Conservation (phyloP, 1,140 invertebrate species). For the Lutraria rhynchaena region DNA sequence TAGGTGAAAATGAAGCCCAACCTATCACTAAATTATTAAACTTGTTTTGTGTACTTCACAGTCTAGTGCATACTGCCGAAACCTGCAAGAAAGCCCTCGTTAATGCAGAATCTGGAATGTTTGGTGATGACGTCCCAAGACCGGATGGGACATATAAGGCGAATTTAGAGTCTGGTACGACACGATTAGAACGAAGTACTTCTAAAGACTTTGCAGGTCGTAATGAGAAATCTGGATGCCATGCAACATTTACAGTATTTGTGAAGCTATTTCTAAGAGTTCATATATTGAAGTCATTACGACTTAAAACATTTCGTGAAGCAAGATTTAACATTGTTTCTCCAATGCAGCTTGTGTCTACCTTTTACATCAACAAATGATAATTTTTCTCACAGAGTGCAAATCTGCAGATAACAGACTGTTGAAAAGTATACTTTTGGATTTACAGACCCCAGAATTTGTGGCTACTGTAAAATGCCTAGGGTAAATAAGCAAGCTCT, state of each 20-base stretch:
- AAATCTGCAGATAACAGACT: neutral
- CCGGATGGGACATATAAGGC: neutral
- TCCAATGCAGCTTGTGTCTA: conserved; percentile 16
- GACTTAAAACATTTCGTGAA: conserved; percentile 14
- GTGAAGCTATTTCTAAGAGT: conserved; percentile 1
- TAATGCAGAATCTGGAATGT: neutral
- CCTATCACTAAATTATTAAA: neutral
- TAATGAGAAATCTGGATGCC: conserved; percentile 38
- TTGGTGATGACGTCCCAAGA: conserved; percentile 1
- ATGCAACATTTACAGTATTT: conserved; percentile 17
- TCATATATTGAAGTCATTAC: neutral
- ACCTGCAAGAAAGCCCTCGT: neutral
- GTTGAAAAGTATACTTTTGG: neutral
- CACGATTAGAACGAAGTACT: conserved; percentile 27
- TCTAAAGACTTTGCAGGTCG: conserved; percentile 41
- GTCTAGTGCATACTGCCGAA: conserved; percentile 28
- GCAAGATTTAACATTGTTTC: conserved; percentile 53
- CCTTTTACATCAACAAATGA: conserved; percentile 32
- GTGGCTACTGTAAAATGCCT: conserved; percentile 2
- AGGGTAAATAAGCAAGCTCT: neutral
- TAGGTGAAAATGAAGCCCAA: conserved; percentile 8
- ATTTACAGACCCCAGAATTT: conserved; percentile 2
- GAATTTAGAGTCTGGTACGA: conserved; percentile 19
- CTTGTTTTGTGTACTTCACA: conserved; percentile 25
- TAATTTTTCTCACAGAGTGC: conserved; percentile 11